These are phyloP conservation scores for Parauchenoglanis ngamensis DNA, from an alignment of 2,797 vertebrate genomes.

Conservation along the genomic window DNA sequence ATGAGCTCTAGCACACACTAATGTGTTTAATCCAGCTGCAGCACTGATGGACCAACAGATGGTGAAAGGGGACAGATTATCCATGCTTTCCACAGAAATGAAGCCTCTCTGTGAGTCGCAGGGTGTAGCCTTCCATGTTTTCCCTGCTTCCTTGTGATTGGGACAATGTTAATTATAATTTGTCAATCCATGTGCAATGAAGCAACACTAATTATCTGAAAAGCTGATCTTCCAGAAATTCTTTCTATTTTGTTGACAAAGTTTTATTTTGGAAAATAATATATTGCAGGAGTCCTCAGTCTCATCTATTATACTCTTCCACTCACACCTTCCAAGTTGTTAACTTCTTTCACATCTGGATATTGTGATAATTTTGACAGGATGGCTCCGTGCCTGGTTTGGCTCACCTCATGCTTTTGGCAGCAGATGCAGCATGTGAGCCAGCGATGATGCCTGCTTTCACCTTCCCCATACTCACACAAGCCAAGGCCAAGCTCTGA, in stretches of 20 bases:
- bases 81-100: constrained; percentile 28
- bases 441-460: constrained; percentile 30
- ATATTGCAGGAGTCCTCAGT: neutral
- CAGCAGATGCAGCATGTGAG: constrained; percentile 32
- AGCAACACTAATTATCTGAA: neutral
- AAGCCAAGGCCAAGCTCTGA: constrained; percentile 22
- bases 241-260: too few relatives aligned
- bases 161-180: neutral
- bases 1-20: constrained; percentile 31
- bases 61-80: constrained; percentile 50
- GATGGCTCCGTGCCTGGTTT: constrained; percentile 9
- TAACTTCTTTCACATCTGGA: constrained; percentile 3
- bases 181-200: constrained; percentile 1
- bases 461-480: constrained; percentile 36
- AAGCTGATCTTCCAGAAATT: neutral
- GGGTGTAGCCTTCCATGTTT: constrained; percentile 1
- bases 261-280: neutral
- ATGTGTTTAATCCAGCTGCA: constrained; percentile 47
- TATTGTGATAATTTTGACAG: constrained; percentile 6
- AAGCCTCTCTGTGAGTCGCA: constrained; percentile 29
- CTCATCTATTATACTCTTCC: neutral
- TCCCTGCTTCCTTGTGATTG: neutral
- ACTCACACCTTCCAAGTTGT: neutral
- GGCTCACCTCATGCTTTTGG: constrained; percentile 39
- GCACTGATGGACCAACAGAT: constrained; percentile 52